Conservation (phyloP, 2,113 vertebrate genomes). For the Talpa occidentalis region DNA sequence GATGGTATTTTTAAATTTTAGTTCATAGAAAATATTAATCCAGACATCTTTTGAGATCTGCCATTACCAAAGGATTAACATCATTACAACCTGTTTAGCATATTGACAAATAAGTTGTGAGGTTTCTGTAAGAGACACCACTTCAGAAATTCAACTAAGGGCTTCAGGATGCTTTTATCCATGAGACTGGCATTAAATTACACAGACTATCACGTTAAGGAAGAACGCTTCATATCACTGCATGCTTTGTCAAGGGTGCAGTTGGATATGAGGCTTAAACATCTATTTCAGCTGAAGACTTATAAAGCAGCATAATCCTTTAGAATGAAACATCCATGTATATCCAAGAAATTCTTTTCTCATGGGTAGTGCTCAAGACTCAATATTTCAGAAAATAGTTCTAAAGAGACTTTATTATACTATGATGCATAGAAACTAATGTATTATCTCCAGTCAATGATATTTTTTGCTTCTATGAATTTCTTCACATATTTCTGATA, state of each 20-base stretch:
- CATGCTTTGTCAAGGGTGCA: constrained; percentile 36
- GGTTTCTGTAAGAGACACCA: constrained; percentile 20
- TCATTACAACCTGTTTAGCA: neutral
- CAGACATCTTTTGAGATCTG: neutral
- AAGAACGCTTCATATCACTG: constrained; percentile 48
- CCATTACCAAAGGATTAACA: neutral
- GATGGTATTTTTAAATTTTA: neutral
- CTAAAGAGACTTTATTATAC: constrained; percentile 19
- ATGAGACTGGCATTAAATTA: constrained; percentile 39
- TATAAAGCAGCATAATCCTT: constrained; percentile 35
- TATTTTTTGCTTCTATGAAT: neutral
- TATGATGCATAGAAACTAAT: neutral
- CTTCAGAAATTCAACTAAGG: constrained; percentile 23
- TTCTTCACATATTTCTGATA: neutral
- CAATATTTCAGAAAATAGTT: constrained; percentile 35
- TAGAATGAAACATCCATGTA: constrained; percentile 32
- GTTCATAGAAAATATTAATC: neutral
- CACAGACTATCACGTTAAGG: constrained; percentile 34
- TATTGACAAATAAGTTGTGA: neutral
- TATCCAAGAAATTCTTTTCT: constrained; percentile 39
- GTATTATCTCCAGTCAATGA: neutral
- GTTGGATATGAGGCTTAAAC: neutral
- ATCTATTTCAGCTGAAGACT: constrained; percentile 50
- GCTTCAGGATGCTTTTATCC: constrained; percentile 12
- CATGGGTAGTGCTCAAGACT: neutral